Base-by-base conservation (phyloP, 1,140 invertebrate genomes). In the Nylanderia fulva region DNA sequence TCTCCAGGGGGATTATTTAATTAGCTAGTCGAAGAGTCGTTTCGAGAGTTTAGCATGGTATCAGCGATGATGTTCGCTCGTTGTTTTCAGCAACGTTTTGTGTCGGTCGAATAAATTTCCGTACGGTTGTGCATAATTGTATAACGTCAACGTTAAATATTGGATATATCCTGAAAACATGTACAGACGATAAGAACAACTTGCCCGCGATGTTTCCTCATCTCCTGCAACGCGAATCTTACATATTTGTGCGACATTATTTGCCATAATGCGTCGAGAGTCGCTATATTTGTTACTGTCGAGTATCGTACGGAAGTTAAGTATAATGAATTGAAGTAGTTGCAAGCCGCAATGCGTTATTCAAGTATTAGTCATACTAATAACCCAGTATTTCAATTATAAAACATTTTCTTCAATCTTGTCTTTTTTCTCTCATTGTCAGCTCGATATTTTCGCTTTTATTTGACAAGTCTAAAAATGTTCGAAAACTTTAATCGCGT, bases 1-100 rank as follows among this genome's bases (percentile, higher is more conserved):
- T 93, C n/a, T n/a, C 89, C 84, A 86, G 85, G 89, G 91, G 92
- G 93, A 94, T 94, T 94, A 93, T 95, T 95, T 94, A 95, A 95
- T 95, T 95, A 95, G 93, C 91, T 94, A 94, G 85, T 71, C 82
- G 85, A 58, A 33, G 52, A 39, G 1, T 33, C 68, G 80, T 64
- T 56, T 77, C 42, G 52, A 36, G 45, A 45, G 33, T 63, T 48
- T 11, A 8, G 56, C 39, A 9, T 29, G 27, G 54, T 13, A 48
- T n/a, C 3, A 27, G 42, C 60, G n/a, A 48, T 48, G 74, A 77
- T 33, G 45, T 45, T 36, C 21, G n/a, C 6, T 48, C 18, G 33
- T 42, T 21, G 33, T 27, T 33, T 64, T n/a, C 5, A 27, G n/a
- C 13, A 48, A 52, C 15, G 18, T 33, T n/a, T n/a, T 33, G 29